Percentiles rank a stretch among this genome's conserved stretches.
Conservation (phyloP, 1,140 invertebrate species). For the Acromyrmex echinatior region DNA sequence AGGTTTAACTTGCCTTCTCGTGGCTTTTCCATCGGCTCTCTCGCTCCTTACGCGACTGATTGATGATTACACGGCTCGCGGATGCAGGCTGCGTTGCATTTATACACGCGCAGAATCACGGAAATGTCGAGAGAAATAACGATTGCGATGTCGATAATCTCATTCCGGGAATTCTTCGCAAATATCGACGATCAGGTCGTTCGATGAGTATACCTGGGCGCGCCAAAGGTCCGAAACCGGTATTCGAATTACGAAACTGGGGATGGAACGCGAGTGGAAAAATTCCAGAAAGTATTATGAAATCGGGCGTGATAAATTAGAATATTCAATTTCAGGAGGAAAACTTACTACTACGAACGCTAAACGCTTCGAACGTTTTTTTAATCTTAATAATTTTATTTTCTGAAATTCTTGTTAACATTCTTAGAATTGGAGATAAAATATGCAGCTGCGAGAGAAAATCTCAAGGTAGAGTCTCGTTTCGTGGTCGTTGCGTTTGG, state of each 20-base stretch:
- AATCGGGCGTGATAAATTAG: slow-evolving; percentile 22
- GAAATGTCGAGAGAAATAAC: neutral
- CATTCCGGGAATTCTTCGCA: slow-evolving; percentile 48
- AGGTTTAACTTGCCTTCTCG: slow-evolving; percentile 61
- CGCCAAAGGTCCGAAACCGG: slow-evolving; percentile 28
- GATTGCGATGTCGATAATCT: slow-evolving; percentile 43
- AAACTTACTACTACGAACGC: neutral
- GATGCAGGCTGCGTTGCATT: slow-evolving; percentile 2
- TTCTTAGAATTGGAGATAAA: neutral
- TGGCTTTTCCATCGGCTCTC: slow-evolving; percentile 15
- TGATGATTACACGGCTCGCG: slow-evolving; percentile 39
- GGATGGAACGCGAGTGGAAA: neutral
- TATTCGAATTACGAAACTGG: slow-evolving; percentile 51
- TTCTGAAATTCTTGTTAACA: neutral
- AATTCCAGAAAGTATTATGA: slow-evolving; percentile 15
- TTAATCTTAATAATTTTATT: neutral
- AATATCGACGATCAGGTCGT: slow-evolving; percentile 17
- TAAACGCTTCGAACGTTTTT: neutral
- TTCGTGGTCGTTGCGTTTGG: slow-evolving; percentile 5
- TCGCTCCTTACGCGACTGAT: slow-evolving; percentile 34
- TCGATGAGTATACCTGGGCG: slow-evolving; percentile 12
- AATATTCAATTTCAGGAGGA: neutral
- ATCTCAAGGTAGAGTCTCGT: neutral
- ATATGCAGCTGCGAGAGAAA: neutral
- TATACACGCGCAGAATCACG: slow-evolving; percentile 5